Evolutionary conservation across 2,113 vertebrate species (phyloP).

Genomic region (Jaculus jaculus): DNA sequence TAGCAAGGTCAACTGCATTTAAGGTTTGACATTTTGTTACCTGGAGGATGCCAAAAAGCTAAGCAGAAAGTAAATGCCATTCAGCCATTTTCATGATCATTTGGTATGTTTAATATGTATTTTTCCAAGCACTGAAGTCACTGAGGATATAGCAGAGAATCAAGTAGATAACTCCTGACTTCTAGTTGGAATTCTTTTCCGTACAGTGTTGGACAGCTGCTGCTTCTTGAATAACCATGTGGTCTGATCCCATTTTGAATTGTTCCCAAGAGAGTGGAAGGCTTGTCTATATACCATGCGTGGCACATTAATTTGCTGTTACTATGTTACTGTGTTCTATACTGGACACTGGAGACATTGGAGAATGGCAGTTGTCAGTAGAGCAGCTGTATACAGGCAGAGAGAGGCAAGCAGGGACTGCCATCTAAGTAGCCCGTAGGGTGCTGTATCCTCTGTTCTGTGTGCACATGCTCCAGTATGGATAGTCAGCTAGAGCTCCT

Average conservation of each 20-base stretch:
- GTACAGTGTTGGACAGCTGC: slow-evolving; percentile 2
- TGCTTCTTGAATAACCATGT: not conserved
- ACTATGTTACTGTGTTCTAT: not conserved
- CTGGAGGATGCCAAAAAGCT: not conserved
- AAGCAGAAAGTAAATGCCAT: not conserved
- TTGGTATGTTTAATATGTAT: not conserved
- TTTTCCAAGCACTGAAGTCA: not conserved
- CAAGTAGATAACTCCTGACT: not conserved
- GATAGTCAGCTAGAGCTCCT: not conserved
- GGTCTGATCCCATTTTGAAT: not conserved
- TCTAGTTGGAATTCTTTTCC: slow-evolving; percentile 25
- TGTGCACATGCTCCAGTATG: not conserved
- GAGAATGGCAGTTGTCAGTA: not conserved
- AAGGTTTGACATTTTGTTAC: not conserved
- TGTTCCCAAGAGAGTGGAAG: not conserved
- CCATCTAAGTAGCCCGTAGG: not conserved
- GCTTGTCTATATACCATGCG: not conserved
- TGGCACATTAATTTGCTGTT: not conserved
- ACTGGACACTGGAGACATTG: not conserved
- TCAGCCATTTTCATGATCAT: not conserved
- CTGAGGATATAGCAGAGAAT: slow-evolving; percentile 25
- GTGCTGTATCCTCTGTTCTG: not conserved
- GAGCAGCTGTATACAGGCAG: not conserved
- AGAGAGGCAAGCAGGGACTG: not conserved
- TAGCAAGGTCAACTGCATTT: not conserved